Evolutionary conservation across 2,797 vertebrate genomes (phyloP), one percentile per base, ranked within the genome.

Genomic region (Salmo trutta): DNA sequence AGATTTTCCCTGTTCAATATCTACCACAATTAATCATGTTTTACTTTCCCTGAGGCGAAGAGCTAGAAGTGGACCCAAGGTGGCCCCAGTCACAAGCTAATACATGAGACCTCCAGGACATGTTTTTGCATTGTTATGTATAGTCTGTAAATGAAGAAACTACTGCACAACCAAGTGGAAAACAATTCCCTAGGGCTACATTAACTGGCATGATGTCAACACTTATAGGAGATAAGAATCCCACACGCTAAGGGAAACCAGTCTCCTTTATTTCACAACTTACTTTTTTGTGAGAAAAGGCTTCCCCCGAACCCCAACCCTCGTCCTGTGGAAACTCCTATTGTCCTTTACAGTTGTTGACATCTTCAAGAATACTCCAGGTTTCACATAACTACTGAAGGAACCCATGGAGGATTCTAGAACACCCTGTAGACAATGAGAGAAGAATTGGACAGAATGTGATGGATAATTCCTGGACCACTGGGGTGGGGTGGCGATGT

Each of bases 101-200:
- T 47, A 19, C 5, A 56, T 36, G 6, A 12, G 69, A 53, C 29
- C 47, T 53, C 12, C 52, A 62, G 72, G 62, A 71, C 74, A 76
- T 67, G 29, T 1, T 69, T 78, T 83, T 17, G 73, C 24, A 41
- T 56, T 47, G 41, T 29, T 14, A 64, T 62, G 16, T 6, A 29
- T 41, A 56, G 4, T n/a, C 19, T 70, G 3, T 41, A 70, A 70
- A n/a, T 47, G 1, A 41, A 41, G 8, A 66, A 51, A 33, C 64
- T 53, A 47, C 54, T 75, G 68, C 62, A 56, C 41, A 75, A 33
- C 76, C 85, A 65, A 75, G 68, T 31, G 62, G 17, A 75, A 24
- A 83, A 73, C 56, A 70, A 76, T 67, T 62, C 70, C 81, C 70
- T 73, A 7, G 75, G 84, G 85, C 74, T 56, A 12, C 84, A 69